These are phyloP conservation scores for Enteromius afrohamiltoni DNA, from an alignment of 2,797 vertebrate species.

Conservation along the genomic window DNA sequence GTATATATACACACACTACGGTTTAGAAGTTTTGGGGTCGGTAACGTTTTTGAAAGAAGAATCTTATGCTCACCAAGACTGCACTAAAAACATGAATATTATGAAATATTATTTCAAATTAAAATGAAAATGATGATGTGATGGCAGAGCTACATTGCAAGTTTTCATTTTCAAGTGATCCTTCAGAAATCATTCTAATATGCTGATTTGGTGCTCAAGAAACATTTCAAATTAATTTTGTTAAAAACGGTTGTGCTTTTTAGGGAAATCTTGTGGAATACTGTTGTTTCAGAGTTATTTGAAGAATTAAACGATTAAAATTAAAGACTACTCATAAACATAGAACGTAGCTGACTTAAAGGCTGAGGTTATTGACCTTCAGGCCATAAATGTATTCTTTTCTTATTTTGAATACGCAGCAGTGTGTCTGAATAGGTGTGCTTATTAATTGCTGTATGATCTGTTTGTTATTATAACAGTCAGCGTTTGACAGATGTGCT, in stretches of 20 bases:
- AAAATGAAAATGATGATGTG: neutral
- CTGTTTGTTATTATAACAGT: neutral
- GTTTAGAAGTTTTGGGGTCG: neutral
- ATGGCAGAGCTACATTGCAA: neutral
- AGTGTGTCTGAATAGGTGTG: neutral
- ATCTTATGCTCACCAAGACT: neutral
- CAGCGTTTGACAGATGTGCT: neutral
- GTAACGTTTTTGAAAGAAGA: neutral
- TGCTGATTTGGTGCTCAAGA: neutral
- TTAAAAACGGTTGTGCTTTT: neutral
- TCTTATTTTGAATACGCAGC: neutral
- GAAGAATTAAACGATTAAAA: neutral
- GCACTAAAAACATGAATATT: neutral
- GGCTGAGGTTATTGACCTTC: neutral
- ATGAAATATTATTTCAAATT: neutral
- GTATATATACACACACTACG: neutral
- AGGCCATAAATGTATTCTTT: neutral
- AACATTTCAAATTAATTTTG: neutral
- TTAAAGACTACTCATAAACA: neutral
- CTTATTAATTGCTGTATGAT: neutral
- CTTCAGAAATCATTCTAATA: neutral
- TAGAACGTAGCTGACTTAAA: neutral
- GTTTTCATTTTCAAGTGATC: neutral
- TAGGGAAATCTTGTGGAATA: neutral
- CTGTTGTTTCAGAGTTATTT: neutral